A percentile compares a stretch with the other conserved stretches of the same genome.
phyloP scores from a whole-genome alignment of 1,140 invertebrate genomes.

The Zophobas atratus region DNA sequence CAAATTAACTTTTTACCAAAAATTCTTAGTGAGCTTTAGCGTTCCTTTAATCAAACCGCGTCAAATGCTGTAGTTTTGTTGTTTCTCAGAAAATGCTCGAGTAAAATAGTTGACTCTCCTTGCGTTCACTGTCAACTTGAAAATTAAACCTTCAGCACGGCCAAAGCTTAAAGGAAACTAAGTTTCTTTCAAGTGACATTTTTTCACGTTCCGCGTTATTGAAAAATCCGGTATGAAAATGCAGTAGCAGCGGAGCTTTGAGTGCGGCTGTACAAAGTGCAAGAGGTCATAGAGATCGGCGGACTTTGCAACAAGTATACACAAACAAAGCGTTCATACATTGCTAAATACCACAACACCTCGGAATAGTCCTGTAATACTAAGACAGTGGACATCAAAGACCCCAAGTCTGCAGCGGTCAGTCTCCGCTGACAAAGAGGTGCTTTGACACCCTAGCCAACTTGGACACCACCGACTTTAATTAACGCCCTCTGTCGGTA shows the following conservation, averaged over 20 bases:
- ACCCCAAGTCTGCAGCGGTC: slow-evolving; percentile 63
- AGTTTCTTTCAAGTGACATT: slow-evolving; percentile 62
- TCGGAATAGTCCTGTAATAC: slow-evolving; percentile 64
- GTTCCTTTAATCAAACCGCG: neutral
- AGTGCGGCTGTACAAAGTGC: slow-evolving; percentile 40
- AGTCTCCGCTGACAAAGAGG: slow-evolving; percentile 63
- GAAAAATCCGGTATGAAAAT: slow-evolving; percentile 32
- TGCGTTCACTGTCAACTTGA: slow-evolving; percentile 31
- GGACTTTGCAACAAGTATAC: slow-evolving; percentile 39
- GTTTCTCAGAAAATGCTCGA: slow-evolving; percentile 1
- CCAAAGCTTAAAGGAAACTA: slow-evolving; percentile 48
- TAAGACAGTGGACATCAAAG: slow-evolving; percentile 67
- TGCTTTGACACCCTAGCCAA: slow-evolving; percentile 66
- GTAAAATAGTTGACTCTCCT: neutral
- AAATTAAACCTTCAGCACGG: slow-evolving; percentile 44
- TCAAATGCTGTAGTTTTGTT: neutral
- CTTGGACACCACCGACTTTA: slow-evolving; percentile 62
- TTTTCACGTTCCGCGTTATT: slow-evolving; percentile 49
- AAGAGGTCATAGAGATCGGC: slow-evolving; percentile 50
- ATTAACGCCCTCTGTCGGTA: slow-evolving; percentile 66
- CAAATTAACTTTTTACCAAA: neutral
- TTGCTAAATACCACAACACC: slow-evolving; percentile 66
- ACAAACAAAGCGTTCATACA: slow-evolving; percentile 63
- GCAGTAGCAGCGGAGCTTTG: slow-evolving; percentile 16
- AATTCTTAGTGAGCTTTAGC: neutral